phyloP scores from a whole-genome alignment of 2,888 invertebrate species.

The Oscheius sp. region DNA sequence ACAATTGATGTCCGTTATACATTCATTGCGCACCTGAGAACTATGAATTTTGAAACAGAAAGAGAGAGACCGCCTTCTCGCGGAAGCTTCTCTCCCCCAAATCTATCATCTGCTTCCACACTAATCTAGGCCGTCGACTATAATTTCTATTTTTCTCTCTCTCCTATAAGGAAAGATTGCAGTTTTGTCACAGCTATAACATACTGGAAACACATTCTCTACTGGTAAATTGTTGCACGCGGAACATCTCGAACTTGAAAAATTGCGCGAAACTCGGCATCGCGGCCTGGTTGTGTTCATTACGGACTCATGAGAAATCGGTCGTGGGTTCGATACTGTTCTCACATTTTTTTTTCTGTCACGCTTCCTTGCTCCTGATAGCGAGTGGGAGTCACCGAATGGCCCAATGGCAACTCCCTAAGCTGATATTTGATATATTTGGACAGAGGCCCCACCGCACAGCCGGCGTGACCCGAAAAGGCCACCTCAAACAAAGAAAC shows the following conservation, averaged over 20 bases:
- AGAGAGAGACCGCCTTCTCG: slow-evolving; percentile 24
- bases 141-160: slow-evolving; percentile 15
- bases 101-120: slow-evolving; percentile 26
- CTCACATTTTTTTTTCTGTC: too few relatives aligned
- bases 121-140: slow-evolving; percentile 33
- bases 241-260: too few relatives aligned
- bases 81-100: slow-evolving; percentile 13
- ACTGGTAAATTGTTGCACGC: too few relatives aligned
- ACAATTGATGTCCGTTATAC: background rate
- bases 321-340: too few relatives aligned
- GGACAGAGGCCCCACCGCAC: slow-evolving; percentile 13
- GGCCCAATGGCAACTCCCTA: slow-evolving; percentile 10
- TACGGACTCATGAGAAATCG: too few relatives aligned
- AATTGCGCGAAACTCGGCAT: too few relatives aligned
- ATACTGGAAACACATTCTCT: too few relatives aligned
- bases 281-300: too few relatives aligned
- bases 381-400: background rate
- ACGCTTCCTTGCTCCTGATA: too few relatives aligned
- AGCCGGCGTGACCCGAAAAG: slow-evolving; percentile 31
- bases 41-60: too few relatives aligned
- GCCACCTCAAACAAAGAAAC: slow-evolving; percentile 33
- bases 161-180: background rate
- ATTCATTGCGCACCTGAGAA: background rate
- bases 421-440: slow-evolving; percentile 28
- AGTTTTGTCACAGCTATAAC: background rate